Percentiles rank a stretch among this genome's conserved stretches.
Conservation (phyloP, 1,140 invertebrate genomes). For the Aricia agestis region DNA sequence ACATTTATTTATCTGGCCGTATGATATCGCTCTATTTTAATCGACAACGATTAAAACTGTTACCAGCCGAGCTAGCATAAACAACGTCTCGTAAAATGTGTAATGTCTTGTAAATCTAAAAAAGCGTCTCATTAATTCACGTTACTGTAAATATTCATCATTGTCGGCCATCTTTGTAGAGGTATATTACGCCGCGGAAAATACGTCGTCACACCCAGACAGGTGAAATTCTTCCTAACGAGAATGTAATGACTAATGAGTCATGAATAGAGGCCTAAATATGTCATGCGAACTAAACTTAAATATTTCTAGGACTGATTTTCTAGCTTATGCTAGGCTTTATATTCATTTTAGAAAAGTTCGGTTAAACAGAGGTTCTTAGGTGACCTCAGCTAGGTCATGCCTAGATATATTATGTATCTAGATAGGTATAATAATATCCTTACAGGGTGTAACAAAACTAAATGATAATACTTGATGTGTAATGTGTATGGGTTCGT, state of each 20-base stretch:
- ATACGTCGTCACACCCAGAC: neutral
- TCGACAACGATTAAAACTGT: neutral
- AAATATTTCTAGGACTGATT: no score
- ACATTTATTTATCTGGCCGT: neutral
- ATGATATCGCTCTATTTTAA: neutral
- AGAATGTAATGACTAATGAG: neutral
- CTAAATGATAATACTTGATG: no score
- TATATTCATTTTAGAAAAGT: no score
- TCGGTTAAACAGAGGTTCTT: no score
- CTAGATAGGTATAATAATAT: no score
- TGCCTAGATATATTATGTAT: no score
- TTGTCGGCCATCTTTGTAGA: neutral
- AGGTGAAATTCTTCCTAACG: neutral
- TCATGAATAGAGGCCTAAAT: neutral
- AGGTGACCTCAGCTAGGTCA: no score
- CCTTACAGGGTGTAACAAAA: no score
- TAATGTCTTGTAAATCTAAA: constrained; percentile 3
- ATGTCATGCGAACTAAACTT: no score
- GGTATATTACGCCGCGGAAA: neutral
- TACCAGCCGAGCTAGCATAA: neutral
- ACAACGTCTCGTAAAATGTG: neutral
- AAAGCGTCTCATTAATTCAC: neutral
- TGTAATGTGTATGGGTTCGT: no score
- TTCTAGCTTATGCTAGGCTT: no score
- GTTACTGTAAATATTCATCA: constrained; percentile 3